Base-by-base conservation (phyloP, 2,888 invertebrate species). In the Calameuta idolon region DNA sequence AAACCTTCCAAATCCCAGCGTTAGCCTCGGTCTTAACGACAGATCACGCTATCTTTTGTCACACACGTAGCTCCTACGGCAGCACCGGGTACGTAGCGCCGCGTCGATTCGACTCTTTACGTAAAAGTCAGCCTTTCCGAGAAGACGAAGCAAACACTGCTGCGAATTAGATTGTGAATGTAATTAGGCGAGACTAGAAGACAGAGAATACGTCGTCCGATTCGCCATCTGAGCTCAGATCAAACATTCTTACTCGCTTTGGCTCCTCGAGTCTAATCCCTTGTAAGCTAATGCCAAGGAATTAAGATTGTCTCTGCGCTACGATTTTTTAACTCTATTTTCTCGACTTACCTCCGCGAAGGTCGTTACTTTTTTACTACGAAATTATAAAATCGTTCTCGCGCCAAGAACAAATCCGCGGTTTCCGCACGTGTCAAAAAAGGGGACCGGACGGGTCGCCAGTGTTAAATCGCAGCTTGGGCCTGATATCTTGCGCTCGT, bases 1-100 rank as follows among this genome's bases (percentile, higher is more conserved):
- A 91, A 91, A 91, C 91, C 91, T 86, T 91, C 90, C 89, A 91
- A 91, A 91, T 90, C 91, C 89, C 83, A 76, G 83, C 79, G 84
- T 85, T 86, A 85, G 84, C 82, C 71, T 71, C 71, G 71, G 71
- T 71, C 71, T 71, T 34, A 71, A 71, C 71, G 71, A 71, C 71
- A 34, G 71, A 71, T 71, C 71, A 71, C 71, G 71, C 71, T 71
- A 71, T 71, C 71, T 71, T 71, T 71, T 34, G 71, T 71, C 71
- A 23, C 71, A 33, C 71, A 55, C 55, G 55, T 55, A 71, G 71
- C 71, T 71, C 33, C 33, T 30, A 34, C 33, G 71, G 4, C 12
- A 31, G 71, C 33, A 3, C 12, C 31, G 55, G 23, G 55, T 55
- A 33, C 33, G 33, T 33, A 33, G 33, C 33, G 0, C 31, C 31